Percentiles rank a stretch among this genome's conserved stretches.
phyloP scores from a whole-genome alignment of 2,888 invertebrate genomes.

The Homarus gammarus region DNA sequence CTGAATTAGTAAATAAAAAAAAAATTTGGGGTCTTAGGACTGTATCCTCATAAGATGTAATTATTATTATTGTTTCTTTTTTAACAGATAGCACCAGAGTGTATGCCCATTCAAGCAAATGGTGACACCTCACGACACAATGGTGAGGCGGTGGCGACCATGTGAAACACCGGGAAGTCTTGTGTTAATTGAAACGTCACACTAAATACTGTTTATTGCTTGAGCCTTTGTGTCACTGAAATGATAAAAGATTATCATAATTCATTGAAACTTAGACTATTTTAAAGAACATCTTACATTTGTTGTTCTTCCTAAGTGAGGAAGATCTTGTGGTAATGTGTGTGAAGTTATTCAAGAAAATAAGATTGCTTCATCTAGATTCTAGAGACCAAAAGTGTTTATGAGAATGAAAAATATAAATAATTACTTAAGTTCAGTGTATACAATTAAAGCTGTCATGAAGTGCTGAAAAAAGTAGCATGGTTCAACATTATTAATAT shows the following conservation, averaged over 20 bases:
- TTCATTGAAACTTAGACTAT: not conserved
- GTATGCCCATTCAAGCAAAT: slow-evolving; percentile 68
- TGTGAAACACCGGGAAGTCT: slow-evolving; percentile 42
- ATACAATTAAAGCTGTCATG: not conserved
- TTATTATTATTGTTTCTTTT: not conserved
- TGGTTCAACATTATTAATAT: no score
- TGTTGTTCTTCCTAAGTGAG: not conserved
- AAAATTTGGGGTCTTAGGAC: no score
- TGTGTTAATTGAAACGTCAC: not conserved
- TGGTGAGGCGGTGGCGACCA: slow-evolving; percentile 74
- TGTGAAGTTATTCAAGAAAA: not conserved
- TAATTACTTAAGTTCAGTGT: no score
- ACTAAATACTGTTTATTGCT: not conserved
- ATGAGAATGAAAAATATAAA: not conserved
- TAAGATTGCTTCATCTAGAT: not conserved
- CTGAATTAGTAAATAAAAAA: no score
- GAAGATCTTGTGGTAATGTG: not conserved
- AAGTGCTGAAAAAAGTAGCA: no score
- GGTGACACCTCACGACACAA: slow-evolving; percentile 69
- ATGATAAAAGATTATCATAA: not conserved
- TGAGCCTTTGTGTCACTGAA: not conserved
- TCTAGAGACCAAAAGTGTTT: not conserved
- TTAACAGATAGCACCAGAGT: slow-evolving; percentile 70
- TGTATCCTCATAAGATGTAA: not conserved
- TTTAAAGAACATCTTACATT: not conserved